phyloP scores from a whole-genome alignment of 1,140 invertebrate species.

The Danaus melanippus region DNA sequence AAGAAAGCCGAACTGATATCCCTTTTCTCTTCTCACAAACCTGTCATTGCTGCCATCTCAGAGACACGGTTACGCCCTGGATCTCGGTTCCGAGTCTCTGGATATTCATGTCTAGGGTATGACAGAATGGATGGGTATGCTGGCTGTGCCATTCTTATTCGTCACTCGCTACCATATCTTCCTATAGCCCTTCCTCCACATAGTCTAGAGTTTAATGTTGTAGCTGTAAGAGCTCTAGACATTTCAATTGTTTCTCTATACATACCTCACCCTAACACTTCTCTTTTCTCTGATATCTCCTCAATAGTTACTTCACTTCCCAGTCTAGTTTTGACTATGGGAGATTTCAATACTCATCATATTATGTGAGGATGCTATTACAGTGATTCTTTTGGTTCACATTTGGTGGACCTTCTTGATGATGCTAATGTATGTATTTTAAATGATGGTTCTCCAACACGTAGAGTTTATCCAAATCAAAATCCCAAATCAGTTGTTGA shows the following conservation, averaged over 20 bases:
- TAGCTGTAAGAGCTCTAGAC: slow-evolving; percentile 12
- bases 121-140: slow-evolving; percentile 23
- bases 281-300: not conserved
- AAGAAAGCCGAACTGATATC: slow-evolving; percentile 11
- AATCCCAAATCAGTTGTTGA: slow-evolving; percentile 19
- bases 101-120: slow-evolving; percentile 22
- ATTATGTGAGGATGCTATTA: too few species aligned
- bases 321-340: too few species aligned
- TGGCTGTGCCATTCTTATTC: slow-evolving; percentile 4
- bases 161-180: slow-evolving; percentile 6
- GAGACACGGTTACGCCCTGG: slow-evolving; percentile 12
- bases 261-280: slow-evolving; percentile 16
- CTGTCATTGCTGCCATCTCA: slow-evolving; percentile 5
- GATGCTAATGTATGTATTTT: slow-evolving; percentile 21
- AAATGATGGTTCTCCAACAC: slow-evolving; percentile 20
- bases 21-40: slow-evolving; percentile 1
- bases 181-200: slow-evolving; percentile 11
- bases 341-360: too few species aligned
- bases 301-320: not conserved
- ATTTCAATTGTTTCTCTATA: slow-evolving; percentile 22
- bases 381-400: not conserved
- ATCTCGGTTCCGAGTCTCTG: slow-evolving; percentile 14
- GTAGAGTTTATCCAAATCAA: slow-evolving; percentile 16
- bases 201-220: not conserved
- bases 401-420: slow-evolving; percentile 17